phyloP scores from a whole-genome alignment of 2,797 vertebrate genomes.

The Acanthurus lineatus region DNA sequence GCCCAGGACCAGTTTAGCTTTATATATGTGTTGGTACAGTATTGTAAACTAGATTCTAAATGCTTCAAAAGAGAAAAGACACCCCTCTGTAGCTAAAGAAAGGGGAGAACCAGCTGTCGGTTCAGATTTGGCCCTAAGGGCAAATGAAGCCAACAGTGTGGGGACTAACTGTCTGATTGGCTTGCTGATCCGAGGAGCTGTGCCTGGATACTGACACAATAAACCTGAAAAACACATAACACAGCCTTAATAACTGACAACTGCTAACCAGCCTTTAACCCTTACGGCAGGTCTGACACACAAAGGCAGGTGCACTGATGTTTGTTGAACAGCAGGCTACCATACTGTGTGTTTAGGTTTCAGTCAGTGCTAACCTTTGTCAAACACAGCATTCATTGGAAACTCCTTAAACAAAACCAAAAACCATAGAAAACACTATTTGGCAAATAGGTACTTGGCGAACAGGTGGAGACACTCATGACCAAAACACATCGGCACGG shows the following conservation, averaged over 20 bases:
- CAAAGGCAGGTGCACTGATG: conserved; percentile 56
- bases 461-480: background rate
- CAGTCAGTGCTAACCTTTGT: conserved; percentile 37
- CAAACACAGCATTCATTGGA: conserved; percentile 24
- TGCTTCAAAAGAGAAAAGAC: conserved; percentile 23
- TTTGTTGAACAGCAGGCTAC: conserved; percentile 41
- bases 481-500: background rate
- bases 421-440: background rate
- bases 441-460: background rate
- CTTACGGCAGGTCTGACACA: conserved; percentile 28
- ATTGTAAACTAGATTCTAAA: conserved; percentile 25
- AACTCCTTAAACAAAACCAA: background rate
- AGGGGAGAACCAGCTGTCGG: conserved; percentile 48
- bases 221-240: conserved; percentile 58
- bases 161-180: conserved; percentile 47
- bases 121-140: conserved; percentile 62
- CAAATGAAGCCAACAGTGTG: conserved; percentile 47
- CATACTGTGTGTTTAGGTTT: conserved; percentile 58
- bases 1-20: conserved; percentile 11
- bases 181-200: conserved; percentile 62
- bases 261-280: conserved; percentile 39
- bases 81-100: conserved; percentile 17
- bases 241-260: conserved; percentile 58
- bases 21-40: background rate
- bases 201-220: conserved; percentile 75